phyloP scores from a whole-genome alignment of 92 coral and sea anemone species.

The Pocillopora meandrina region DNA sequence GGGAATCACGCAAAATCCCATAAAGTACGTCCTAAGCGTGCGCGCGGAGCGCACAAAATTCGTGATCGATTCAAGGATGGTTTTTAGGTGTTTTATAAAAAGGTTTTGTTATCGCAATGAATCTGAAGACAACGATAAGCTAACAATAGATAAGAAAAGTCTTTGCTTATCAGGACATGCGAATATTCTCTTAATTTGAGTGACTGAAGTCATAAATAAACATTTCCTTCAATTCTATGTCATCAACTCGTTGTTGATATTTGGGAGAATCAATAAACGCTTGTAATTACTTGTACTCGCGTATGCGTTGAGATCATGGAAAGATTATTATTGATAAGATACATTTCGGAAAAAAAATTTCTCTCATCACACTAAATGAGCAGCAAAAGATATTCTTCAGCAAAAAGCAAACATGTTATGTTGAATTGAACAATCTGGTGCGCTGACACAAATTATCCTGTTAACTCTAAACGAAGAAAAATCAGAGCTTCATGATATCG shows the following conservation, averaged over 20 bases:
- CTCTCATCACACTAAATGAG: not conserved
- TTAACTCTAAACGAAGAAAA: not conserved
- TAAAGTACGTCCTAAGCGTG: too few relatives aligned
- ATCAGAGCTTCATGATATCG: not conserved
- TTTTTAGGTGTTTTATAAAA: not conserved
- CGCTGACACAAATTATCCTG: not conserved
- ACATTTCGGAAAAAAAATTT: not conserved
- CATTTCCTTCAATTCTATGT: not conserved
- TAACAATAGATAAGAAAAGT: not conserved
- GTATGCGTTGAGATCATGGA: not conserved
- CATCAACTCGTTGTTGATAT: not conserved
- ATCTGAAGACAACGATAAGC: not conserved
- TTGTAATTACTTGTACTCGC: not conserved
- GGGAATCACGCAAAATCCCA: too few relatives aligned
- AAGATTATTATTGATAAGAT: not conserved
- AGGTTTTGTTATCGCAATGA: not conserved
- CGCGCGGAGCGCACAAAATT: too few relatives aligned
- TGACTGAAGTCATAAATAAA: not conserved
- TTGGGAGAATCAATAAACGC: not conserved
- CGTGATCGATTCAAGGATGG: not conserved
- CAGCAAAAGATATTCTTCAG: not conserved
- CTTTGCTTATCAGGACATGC: not conserved
- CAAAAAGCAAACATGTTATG: not conserved
- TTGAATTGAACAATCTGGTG: too few relatives aligned
- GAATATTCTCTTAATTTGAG: not conserved